phyloP scores from a whole-genome alignment of 2,113 vertebrate genomes.

The Alligator mississippiensis region DNA sequence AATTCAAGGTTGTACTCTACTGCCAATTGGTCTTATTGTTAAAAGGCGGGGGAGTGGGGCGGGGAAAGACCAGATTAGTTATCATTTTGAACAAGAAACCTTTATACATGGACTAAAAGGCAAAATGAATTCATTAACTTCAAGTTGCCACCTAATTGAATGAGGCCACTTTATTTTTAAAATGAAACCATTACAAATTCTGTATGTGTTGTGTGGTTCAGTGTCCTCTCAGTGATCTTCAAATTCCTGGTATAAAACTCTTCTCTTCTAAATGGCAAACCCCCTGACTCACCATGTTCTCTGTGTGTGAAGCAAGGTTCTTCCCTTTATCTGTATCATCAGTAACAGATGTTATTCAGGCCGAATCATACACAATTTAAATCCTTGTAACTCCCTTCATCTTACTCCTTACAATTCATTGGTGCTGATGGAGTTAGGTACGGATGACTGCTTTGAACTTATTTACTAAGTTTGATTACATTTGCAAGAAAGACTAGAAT shows the following conservation, averaged over 20 bases:
- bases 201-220: background rate
- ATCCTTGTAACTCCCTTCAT: background rate
- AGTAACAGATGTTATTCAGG: background rate
- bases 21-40: background rate
- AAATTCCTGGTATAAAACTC: background rate
- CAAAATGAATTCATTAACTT: constrained; percentile 5
- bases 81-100: background rate
- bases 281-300: background rate
- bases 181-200: background rate
- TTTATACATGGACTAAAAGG: constrained; percentile 33
- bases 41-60: background rate
- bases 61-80: background rate
- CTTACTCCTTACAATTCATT: background rate
- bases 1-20: background rate
- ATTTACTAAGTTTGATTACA: no score
- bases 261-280: background rate
- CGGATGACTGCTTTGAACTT: no score
- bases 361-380: background rate
- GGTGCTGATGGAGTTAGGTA: no score
- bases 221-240: background rate
- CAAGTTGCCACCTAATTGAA: background rate
- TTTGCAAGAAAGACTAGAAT: no score
- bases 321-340: background rate
- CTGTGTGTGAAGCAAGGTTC: background rate
- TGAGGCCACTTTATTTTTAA: background rate